A percentile compares a stretch with the other conserved stretches of the same genome.
phyloP scores from a whole-genome alignment of 2,888 invertebrate genomes.

The Cheilosia vernalis region DNA sequence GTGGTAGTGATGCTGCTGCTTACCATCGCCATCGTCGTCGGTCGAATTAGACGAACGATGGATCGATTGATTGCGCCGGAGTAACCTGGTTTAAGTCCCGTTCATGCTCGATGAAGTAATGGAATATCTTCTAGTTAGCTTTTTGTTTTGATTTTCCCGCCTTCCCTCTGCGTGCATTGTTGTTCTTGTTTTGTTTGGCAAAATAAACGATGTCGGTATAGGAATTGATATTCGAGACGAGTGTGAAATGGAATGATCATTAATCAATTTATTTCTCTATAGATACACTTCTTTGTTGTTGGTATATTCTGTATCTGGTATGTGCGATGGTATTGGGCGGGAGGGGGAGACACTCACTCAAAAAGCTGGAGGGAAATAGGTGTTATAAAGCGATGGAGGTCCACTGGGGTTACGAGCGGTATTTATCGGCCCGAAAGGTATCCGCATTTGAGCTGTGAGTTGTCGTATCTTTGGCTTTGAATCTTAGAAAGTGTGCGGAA shows the following conservation, averaged over 20 bases:
- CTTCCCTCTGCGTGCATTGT: slow-evolving; percentile 21
- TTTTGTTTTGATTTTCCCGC: slow-evolving; percentile 7
- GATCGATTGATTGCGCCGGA: slow-evolving; percentile 64
- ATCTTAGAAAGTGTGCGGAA: slow-evolving; percentile 68
- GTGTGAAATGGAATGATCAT: slow-evolving; percentile 74
- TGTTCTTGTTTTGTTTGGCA: slow-evolving; percentile 46
- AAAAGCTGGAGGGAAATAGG: background rate
- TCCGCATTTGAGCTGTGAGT: slow-evolving; percentile 53
- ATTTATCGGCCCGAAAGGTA: slow-evolving; percentile 58
- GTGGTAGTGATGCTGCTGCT: slow-evolving; percentile 15
- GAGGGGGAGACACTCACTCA: background rate
- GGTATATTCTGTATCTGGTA: background rate
- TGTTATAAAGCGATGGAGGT: slow-evolving; percentile 46
- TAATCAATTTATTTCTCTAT: slow-evolving; percentile 68
- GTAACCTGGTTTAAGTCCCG: slow-evolving; percentile 64
- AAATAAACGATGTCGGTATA: slow-evolving; percentile 61
- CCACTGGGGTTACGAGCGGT: slow-evolving; percentile 67
- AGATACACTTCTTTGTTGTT: slow-evolving; percentile 8
- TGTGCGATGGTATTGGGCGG: too few species aligned
- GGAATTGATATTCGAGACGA: slow-evolving; percentile 71
- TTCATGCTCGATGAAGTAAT: slow-evolving; percentile 59
- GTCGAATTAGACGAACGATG: slow-evolving; percentile 53
- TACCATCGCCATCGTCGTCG: slow-evolving; percentile 27
- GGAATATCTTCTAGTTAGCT: slow-evolving; percentile 59
- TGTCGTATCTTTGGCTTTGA: slow-evolving; percentile 50